Conservation (phyloP, 2,888 invertebrate genomes). For the Drosophila multiciliata region DNA sequence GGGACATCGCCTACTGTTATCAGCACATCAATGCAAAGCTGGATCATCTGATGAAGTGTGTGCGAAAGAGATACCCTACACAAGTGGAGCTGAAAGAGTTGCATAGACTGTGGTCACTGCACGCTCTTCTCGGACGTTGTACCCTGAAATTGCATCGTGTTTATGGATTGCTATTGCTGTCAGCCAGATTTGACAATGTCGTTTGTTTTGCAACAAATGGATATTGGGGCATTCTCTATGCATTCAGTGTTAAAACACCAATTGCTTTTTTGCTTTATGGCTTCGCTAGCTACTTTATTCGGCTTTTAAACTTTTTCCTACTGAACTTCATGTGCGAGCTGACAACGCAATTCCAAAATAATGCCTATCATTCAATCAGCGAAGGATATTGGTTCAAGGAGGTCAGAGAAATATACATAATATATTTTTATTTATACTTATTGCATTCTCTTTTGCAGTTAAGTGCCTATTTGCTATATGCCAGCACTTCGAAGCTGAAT, state of each 20-base stretch:
- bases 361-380: neutral
- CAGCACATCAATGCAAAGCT: slow-evolving; percentile 40
- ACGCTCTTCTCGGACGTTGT: slow-evolving; percentile 31
- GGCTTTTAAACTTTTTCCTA: slow-evolving; percentile 48
- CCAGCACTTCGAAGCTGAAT: slow-evolving; percentile 22
- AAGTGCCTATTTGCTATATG: slow-evolving; percentile 45
- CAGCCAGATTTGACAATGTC: slow-evolving; percentile 39
- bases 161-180: slow-evolving; percentile 44
- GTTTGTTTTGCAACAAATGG: slow-evolving; percentile 16
- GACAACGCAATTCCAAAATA: slow-evolving; percentile 37
- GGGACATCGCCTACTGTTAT: slow-evolving; percentile 51
- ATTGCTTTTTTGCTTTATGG: neutral
- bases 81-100: slow-evolving; percentile 26
- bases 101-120: slow-evolving; percentile 47
- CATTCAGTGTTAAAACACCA: no score
- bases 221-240: slow-evolving; percentile 38
- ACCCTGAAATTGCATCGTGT: slow-evolving; percentile 28
- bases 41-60: neutral
- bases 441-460: slow-evolving; percentile 25
- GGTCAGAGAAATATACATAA: neutral
- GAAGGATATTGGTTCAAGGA: slow-evolving; percentile 25
- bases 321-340: slow-evolving; percentile 55
- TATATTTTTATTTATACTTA: neutral
- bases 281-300: neutral
- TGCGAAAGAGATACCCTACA: neutral